Evolutionary conservation across 2,888 invertebrate species (phyloP).

Genomic region (Rosalia funebris): DNA sequence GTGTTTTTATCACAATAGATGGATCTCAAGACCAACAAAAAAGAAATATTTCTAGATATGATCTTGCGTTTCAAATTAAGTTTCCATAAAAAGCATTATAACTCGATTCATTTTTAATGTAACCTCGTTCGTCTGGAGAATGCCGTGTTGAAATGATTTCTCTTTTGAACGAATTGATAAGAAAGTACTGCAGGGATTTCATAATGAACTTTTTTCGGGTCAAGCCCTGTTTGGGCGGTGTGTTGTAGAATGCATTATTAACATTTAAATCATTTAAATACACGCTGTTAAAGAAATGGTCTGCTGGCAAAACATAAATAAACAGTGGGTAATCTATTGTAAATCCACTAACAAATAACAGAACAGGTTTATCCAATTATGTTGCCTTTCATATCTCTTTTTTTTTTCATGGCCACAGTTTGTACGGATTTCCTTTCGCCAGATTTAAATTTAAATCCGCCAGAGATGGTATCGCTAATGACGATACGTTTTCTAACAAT

Average conservation of each 20-base stretch:
- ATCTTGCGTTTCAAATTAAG: too few relatives aligned
- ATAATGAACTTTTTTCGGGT: constrained; percentile 9
- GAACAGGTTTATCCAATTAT: constrained; percentile 4
- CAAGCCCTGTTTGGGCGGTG: constrained; percentile 3
- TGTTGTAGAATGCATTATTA: neutral
- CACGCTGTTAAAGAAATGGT: neutral
- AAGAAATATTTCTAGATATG: too few relatives aligned
- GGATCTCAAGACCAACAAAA: too few relatives aligned
- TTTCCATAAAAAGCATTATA: neutral
- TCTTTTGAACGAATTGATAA: constrained; percentile 12
- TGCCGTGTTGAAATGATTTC: neutral
- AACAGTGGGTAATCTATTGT: constrained; percentile 3
- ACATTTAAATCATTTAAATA: constrained; percentile 2
- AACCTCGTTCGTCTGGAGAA: neutral
- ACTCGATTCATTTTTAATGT: neutral
- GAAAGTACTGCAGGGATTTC: neutral
- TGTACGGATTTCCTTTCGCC: constrained; percentile 26
- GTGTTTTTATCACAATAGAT: too few relatives aligned
- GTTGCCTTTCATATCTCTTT: constrained; percentile 7
- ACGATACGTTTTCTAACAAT: constrained; percentile 15
- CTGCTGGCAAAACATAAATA: neutral
- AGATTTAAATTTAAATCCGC: constrained; percentile 18
- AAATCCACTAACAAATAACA: constrained; percentile 4
- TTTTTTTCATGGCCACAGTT: constrained; percentile 19
- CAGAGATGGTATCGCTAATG: constrained; percentile 25